phyloP scores from a whole-genome alignment of 2,797 vertebrate genomes.

The Loris lydekkerianus region DNA sequence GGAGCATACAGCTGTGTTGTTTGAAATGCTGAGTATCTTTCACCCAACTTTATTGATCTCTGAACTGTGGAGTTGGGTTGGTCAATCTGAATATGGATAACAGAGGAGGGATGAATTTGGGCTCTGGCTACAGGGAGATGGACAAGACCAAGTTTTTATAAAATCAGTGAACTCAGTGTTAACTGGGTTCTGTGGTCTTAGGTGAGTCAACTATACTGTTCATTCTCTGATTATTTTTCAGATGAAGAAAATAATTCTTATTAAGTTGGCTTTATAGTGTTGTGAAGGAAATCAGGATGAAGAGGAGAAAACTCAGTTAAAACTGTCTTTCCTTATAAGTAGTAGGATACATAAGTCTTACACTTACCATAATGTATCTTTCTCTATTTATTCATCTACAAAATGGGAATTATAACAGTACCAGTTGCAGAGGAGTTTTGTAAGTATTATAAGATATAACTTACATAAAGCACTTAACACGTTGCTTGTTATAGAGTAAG shows the following conservation, averaged over 20 bases:
- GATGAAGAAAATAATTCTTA: not conserved
- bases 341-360: not conserved
- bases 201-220: not conserved
- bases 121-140: not conserved
- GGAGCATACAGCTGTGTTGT: not conserved
- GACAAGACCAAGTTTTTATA: not conserved
- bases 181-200: not conserved
- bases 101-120: not conserved
- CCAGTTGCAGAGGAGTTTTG: not conserved
- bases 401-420: not conserved
- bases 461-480: not conserved
- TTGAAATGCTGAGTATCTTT: not conserved
- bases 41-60: not conserved
- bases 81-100: not conserved
- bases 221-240: not conserved
- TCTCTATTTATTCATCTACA: not conserved
- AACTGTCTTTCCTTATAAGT: not conserved
- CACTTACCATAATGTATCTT: not conserved
- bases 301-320: not conserved
- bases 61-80: not conserved
- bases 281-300: not conserved
- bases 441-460: not conserved
- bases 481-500: not conserved
- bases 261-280: not conserved
- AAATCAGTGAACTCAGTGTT: not conserved